Conservation (phyloP, 23 tunicate genomes). For the Aplidium turbinatum region DNA sequence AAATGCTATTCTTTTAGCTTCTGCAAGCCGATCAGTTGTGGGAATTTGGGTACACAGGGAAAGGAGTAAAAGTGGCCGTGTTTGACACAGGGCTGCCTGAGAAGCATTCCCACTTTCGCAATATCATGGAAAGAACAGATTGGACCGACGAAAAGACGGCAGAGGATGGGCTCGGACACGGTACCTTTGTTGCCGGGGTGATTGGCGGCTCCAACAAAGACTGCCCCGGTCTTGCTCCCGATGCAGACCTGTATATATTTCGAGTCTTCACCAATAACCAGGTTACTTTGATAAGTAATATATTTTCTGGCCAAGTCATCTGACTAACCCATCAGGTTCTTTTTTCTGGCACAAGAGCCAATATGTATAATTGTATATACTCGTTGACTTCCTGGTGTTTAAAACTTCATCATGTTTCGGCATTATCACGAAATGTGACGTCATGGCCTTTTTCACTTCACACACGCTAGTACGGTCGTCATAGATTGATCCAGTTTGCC, state of each 20-base stretch:
- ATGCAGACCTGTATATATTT: slow-evolving; percentile 89
- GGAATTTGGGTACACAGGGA: slow-evolving; percentile 89
- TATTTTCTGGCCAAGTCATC: no score
- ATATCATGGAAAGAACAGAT: slow-evolving; percentile 88
- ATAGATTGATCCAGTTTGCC: no score
- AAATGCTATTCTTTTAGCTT: slow-evolving; percentile 42
- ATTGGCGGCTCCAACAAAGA: slow-evolving; percentile 80
- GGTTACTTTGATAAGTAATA: no score
- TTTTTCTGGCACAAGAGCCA: no score
- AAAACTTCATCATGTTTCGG: no score
- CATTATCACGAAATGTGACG: no score
- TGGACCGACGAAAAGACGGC: slow-evolving; percentile 97
- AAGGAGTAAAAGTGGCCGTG: slow-evolving; percentile 95
- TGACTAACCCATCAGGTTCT: no score
- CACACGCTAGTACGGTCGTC: no score
- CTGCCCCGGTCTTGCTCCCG: slow-evolving; percentile 97
- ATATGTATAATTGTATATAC: no score
- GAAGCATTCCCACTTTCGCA: slow-evolving; percentile 76
- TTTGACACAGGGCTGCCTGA: slow-evolving; percentile 97
- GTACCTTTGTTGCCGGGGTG: slow-evolving; percentile 99
- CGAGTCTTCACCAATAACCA: slow-evolving; percentile 96
- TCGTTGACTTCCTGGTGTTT: no score
- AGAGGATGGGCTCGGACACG: slow-evolving; percentile 97
- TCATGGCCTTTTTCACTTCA: no score
- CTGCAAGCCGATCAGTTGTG: slow-evolving; percentile 75